Conservation (phyloP, 2,888 invertebrate species). For the Machimus rusticus region DNA sequence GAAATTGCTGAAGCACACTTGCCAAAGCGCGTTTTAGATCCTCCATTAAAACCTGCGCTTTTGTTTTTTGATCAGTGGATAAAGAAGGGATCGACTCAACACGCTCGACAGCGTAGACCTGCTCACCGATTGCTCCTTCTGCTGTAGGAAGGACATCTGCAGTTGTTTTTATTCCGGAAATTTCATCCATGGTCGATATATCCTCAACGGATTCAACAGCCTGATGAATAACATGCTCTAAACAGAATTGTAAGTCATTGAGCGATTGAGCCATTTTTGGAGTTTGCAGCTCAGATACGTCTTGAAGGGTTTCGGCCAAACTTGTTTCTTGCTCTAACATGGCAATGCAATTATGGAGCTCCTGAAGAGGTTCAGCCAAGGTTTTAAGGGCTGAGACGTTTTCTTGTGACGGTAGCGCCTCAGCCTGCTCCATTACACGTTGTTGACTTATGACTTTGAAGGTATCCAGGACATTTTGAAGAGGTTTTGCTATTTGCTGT, state of each 20-base stretch:
- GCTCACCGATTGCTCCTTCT: constrained; percentile 47
- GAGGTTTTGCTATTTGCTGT: constrained; percentile 53
- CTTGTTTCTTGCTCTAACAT: constrained; percentile 46
- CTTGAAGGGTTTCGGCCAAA: constrained; percentile 47
- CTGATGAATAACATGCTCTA: constrained; percentile 51
- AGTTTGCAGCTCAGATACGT: constrained; percentile 43
- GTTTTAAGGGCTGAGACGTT: constrained; percentile 47
- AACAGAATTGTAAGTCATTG: constrained; percentile 57
- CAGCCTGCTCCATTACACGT: constrained; percentile 59
- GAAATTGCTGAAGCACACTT: constrained; percentile 55
- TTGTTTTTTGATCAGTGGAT: neutral
- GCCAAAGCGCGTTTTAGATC: constrained; percentile 56
- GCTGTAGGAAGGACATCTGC: constrained; percentile 59
- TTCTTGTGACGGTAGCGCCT: constrained; percentile 49
- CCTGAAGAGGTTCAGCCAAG: constrained; percentile 50
- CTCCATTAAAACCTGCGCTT: constrained; percentile 52
- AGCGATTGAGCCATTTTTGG: constrained; percentile 57
- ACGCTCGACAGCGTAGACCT: constrained; percentile 43
- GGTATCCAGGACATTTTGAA: constrained; percentile 50
- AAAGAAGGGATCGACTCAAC: constrained; percentile 33
- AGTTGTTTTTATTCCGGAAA: constrained; percentile 68
- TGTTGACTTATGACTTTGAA: constrained; percentile 56
- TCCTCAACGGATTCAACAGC: constrained; percentile 52
- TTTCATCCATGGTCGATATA: constrained; percentile 64
- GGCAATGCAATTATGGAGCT: constrained; percentile 53